Conservation (phyloP, 2,888 invertebrate genomes). For the Agapostemon virescens region DNA sequence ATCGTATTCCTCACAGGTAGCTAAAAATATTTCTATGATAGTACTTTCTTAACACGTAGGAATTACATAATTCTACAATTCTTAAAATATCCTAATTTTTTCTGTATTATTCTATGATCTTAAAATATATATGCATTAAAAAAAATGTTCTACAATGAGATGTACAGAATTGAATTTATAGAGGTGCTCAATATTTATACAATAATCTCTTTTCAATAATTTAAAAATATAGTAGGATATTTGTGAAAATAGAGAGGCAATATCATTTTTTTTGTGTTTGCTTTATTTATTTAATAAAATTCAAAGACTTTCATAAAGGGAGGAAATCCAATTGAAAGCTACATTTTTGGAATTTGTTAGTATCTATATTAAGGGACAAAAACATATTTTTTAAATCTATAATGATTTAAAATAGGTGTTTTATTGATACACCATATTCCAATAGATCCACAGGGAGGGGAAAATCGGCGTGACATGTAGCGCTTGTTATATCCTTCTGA, state of each 20-base stretch:
- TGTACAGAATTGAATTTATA: background rate
- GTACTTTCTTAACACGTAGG: background rate
- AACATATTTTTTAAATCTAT: too few relatives aligned
- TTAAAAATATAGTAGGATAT: background rate
- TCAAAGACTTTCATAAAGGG: slow-evolving; percentile 40
- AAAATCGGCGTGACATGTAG: too few relatives aligned
- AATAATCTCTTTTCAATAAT: background rate
- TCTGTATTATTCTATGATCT: background rate
- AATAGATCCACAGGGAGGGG: too few relatives aligned
- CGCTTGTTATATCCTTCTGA: too few relatives aligned
- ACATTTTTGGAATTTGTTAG: too few relatives aligned
- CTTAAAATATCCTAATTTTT: background rate
- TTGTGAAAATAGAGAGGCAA: slow-evolving; percentile 13
- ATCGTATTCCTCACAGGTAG: slow-evolving; percentile 68
- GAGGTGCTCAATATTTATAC: background rate
- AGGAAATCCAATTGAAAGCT: too few relatives aligned
- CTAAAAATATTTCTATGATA: slow-evolving; percentile 52
- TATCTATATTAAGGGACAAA: too few relatives aligned
- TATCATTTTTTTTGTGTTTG: background rate
- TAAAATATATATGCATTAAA: background rate
- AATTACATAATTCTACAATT: background rate
- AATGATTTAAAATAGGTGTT: too few relatives aligned
- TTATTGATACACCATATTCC: too few relatives aligned
- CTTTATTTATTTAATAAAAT: slow-evolving; percentile 55
- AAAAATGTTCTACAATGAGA: background rate